Evolutionary conservation across 2,113 vertebrate species (phyloP).

Genomic region (Malurus cyaneus): DNA sequence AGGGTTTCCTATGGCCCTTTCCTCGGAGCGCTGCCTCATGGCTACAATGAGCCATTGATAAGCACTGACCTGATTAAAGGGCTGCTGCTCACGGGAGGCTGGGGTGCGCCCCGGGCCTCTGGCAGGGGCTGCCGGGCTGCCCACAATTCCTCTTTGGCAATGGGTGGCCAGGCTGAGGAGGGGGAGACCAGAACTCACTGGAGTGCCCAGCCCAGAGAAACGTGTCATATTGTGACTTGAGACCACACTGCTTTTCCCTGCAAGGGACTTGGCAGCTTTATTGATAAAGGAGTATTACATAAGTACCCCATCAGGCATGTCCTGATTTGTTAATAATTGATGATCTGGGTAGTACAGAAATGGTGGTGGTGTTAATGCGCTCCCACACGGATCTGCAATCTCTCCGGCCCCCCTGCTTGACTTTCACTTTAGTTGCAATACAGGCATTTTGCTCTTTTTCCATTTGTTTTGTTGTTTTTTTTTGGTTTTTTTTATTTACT

Average conservation of each 20-base stretch:
- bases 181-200: neutral
- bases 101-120: neutral
- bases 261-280: neutral
- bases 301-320: constrained; percentile 14
- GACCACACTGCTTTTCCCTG: neutral
- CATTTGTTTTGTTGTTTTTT: neutral
- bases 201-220: neutral
- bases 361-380: neutral
- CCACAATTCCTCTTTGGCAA: neutral
- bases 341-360: constrained; percentile 7
- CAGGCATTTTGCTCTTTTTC: neutral
- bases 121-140: fast-evolving
- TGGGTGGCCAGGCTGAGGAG: neutral
- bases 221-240: neutral
- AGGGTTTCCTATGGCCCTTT: neutral
- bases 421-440: neutral
- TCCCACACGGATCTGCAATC: neutral
- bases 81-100: neutral
- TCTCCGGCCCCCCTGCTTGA: neutral
- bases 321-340: constrained; percentile 57
- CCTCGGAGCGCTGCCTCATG: fast-evolving
- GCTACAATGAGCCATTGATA: neutral
- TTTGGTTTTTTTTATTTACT: neutral
- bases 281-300: constrained; percentile 34
- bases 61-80: constrained; percentile 8